phyloP scores from a whole-genome alignment of 2,888 invertebrate species.

The Mystacides longicornis region DNA sequence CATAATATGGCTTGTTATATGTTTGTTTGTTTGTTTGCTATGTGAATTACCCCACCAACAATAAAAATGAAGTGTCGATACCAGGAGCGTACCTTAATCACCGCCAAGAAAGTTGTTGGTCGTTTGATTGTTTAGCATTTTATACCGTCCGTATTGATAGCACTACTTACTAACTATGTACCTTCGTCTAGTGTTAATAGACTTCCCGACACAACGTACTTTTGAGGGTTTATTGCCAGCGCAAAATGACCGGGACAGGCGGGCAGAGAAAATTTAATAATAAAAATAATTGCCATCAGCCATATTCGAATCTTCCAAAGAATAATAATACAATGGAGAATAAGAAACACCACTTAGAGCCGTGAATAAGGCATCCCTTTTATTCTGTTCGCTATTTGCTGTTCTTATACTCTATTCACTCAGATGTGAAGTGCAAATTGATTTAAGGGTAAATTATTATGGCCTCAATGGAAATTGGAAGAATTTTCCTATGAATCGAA shows the following conservation, averaged over 20 bases:
- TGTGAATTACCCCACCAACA: too few species aligned
- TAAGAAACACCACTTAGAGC: background rate
- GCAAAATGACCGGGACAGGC: background rate
- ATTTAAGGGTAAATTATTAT: constrained; percentile 24
- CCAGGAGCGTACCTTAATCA: too few species aligned
- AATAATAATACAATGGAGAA: constrained; percentile 5
- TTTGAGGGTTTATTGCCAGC: too few species aligned
- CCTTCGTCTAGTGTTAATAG: too few species aligned
- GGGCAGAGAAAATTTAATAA: constrained; percentile 18
- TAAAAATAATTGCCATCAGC: constrained; percentile 21
- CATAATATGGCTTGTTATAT: too few species aligned
- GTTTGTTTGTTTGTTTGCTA: too few species aligned
- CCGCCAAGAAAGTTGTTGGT: too few species aligned
- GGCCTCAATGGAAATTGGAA: constrained; percentile 7
- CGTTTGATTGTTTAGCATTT: too few species aligned
- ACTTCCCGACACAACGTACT: too few species aligned
- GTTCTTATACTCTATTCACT: constrained; percentile 28
- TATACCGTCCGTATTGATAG: too few species aligned
- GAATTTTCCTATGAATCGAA: background rate
- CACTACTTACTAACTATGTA: too few species aligned
- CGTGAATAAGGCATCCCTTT: constrained; percentile 4
- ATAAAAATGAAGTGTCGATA: too few species aligned
- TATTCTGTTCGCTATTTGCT: constrained; percentile 1
- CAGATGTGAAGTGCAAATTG: constrained; percentile 28
- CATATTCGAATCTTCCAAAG: constrained; percentile 2